phyloP scores from a whole-genome alignment of 2,888 invertebrate genomes.

The Halocaridina rubra region DNA sequence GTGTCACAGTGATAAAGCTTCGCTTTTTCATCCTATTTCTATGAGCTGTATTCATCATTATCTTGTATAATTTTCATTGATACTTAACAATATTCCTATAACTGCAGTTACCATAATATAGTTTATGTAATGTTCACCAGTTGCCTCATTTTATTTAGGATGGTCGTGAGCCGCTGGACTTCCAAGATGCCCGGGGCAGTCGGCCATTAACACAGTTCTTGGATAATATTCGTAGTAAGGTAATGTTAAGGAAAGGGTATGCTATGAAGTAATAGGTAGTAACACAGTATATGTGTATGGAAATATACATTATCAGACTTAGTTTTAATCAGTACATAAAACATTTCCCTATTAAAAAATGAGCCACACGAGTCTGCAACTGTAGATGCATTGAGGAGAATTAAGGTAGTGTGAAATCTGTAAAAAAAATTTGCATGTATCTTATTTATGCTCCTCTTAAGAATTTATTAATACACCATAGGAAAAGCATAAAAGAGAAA shows the following conservation, averaged over 20 bases:
- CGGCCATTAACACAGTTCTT: slow-evolving; percentile 49
- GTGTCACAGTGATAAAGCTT: background rate
- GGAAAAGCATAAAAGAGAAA: background rate
- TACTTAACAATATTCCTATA: background rate
- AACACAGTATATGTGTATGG: background rate
- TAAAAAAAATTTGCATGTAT: no score
- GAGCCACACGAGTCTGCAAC: no score
- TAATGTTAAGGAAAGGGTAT: background rate
- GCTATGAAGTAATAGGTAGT: background rate
- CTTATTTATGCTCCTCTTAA: no score
- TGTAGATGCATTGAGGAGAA: no score
- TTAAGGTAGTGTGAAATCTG: no score
- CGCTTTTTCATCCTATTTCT: background rate
- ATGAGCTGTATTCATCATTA: background rate
- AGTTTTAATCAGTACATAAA: no score
- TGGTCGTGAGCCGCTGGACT: slow-evolving; percentile 65
- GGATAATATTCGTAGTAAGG: slow-evolving; percentile 31
- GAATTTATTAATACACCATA: no score
- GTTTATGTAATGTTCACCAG: background rate
- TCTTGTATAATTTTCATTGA: background rate
- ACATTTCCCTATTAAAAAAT: no score
- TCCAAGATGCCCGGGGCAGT: slow-evolving; percentile 63
- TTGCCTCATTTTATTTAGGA: slow-evolving; percentile 43
- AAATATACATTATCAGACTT: background rate
- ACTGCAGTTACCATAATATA: background rate